Conservation (phyloP, 2,797 vertebrate genomes). For the Manis javanica region DNA sequence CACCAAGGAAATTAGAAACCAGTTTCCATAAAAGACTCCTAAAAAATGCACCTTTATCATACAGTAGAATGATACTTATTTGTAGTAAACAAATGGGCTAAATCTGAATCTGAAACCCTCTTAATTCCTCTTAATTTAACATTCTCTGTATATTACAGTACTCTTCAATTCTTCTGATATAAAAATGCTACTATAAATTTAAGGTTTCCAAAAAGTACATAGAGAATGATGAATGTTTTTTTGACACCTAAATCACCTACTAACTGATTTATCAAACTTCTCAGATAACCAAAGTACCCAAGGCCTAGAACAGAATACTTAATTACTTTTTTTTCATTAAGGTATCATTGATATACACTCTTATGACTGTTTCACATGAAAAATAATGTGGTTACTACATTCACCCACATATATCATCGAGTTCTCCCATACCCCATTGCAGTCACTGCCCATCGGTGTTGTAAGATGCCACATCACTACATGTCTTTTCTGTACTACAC, state of each 20-base stretch:
- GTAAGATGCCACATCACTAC: no score
- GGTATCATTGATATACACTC: no score
- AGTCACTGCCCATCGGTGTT: no score
- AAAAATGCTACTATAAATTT: constrained; percentile 43
- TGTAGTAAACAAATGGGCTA: constrained; percentile 18
- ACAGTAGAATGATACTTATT: background rate
- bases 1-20: constrained; percentile 32
- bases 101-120: background rate
- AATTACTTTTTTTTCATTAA: no score
- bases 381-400: no score
- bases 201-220: background rate
- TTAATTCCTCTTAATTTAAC: constrained; percentile 12
- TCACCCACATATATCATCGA: no score
- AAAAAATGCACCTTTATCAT: constrained; percentile 15
- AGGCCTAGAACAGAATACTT: no score
- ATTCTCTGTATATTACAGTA: background rate
- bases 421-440: no score
- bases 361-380: no score
- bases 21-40: constrained; percentile 46
- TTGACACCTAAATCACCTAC: background rate
- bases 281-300: constrained; percentile 1
- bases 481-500: no score
- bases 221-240: constrained; percentile 17
- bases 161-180: constrained; percentile 1
- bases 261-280: constrained; percentile 22